Conservation (phyloP, 2,113 vertebrate species). For the Azemiops feae region DNA sequence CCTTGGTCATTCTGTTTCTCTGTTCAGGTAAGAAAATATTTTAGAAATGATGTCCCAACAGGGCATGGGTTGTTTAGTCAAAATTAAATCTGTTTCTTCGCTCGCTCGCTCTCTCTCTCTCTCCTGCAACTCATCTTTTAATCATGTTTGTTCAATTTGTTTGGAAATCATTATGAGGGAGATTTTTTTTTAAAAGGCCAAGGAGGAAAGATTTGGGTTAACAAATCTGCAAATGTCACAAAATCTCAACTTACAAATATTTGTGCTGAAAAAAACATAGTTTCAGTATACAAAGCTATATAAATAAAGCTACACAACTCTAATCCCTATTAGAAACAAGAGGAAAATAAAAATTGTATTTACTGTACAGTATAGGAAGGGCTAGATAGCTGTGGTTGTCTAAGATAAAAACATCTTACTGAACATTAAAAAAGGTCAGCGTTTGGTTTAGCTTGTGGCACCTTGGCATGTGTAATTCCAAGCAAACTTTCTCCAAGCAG, state of each 20-base stretch:
- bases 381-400: neutral
- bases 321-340: neutral
- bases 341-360: neutral
- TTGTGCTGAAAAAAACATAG: neutral
- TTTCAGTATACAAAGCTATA: neutral
- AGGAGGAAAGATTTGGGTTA: neutral
- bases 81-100: neutral
- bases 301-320: neutral
- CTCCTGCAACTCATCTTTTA: neutral
- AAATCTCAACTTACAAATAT: neutral
- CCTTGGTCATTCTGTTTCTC: neutral
- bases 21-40: neutral
- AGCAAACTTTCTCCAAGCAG: neutral
- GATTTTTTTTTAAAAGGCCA: constrained; percentile 1
- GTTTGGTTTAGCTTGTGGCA: neutral
- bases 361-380: no score
- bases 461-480: neutral
- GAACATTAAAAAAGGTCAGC: neutral
- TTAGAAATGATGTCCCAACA: neutral
- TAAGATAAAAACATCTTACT: neutral
- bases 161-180: neutral
- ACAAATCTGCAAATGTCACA: neutral
- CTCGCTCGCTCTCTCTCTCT: neutral
- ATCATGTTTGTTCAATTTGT: neutral
- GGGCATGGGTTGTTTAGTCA: neutral